Conservation (phyloP, 2,113 vertebrate genomes). For the Connochaetes taurinus region DNA sequence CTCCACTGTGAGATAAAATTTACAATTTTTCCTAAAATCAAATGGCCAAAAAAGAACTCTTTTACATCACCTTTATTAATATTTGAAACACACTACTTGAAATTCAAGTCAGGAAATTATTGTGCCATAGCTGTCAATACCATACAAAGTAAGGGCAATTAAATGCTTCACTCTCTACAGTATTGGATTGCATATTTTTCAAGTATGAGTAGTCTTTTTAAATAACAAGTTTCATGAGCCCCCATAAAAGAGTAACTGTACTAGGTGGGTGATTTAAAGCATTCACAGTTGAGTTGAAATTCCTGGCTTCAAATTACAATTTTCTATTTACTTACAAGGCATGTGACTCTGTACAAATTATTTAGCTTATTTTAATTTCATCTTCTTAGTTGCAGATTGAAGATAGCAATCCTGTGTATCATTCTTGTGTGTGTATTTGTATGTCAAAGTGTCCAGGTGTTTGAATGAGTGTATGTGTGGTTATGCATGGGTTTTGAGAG, state of each 20-base stretch:
- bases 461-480: background rate
- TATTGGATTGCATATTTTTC: background rate
- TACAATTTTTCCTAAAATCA: background rate
- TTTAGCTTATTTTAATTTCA: background rate
- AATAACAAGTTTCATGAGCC: background rate
- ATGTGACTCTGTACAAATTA: background rate
- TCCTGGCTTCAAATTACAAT: background rate
- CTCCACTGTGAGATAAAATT: background rate
- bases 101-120: background rate
- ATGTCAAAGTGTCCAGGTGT: background rate
- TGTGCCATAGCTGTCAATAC: background rate
- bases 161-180: background rate
- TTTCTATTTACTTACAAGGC: background rate
- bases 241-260: background rate
- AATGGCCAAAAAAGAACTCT: background rate
- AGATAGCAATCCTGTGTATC: background rate
- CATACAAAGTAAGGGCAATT: background rate
- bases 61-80: background rate
- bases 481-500: background rate
- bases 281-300: background rate
- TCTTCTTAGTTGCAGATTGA: background rate
- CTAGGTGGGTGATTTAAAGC: background rate
- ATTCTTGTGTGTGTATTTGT: background rate
- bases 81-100: background rate
- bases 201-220: background rate